phyloP scores from a whole-genome alignment of 1,140 invertebrate genomes.

The Cardiocondyla obscurior region DNA sequence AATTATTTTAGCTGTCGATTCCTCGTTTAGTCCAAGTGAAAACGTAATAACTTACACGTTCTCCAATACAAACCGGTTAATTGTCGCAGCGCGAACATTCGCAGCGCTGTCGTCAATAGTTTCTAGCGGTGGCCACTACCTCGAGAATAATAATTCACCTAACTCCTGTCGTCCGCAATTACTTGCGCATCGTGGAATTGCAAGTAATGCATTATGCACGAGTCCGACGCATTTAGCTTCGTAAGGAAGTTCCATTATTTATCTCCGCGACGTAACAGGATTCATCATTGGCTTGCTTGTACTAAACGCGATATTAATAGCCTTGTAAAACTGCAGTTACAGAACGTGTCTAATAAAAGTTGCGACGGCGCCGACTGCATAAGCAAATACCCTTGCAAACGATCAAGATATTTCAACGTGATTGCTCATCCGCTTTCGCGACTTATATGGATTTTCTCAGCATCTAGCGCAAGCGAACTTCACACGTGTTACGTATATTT shows the following conservation, averaged over 20 bases:
- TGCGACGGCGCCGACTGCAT: slow-evolving; percentile 20
- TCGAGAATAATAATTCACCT: slow-evolving; percentile 44
- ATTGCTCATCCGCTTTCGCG: not conserved
- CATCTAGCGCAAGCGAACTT: not conserved
- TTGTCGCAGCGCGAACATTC: slow-evolving; percentile 24
- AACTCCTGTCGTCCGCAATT: slow-evolving; percentile 60
- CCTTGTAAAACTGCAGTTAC: slow-evolving; percentile 44
- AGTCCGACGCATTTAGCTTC: slow-evolving; percentile 49
- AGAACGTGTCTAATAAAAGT: slow-evolving; percentile 35
- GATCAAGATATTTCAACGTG: slow-evolving; percentile 13
- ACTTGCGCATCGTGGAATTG: slow-evolving; percentile 58
- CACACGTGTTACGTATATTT: not conserved
- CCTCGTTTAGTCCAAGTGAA: not conserved
- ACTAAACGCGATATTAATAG: slow-evolving; percentile 56
- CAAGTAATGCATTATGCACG: slow-evolving; percentile 67
- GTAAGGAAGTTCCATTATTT: slow-evolving; percentile 66
- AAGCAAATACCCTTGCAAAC: slow-evolving; percentile 17
- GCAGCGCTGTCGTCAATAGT: slow-evolving; percentile 42
- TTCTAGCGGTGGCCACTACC: slow-evolving; percentile 3
- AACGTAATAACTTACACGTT: not conserved
- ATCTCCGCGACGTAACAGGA: slow-evolving; percentile 51
- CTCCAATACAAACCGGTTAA: slow-evolving; percentile 33
- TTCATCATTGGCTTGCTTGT: slow-evolving; percentile 22
- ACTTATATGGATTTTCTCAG: not conserved
- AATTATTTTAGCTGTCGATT: not conserved